These are phyloP conservation scores for Mesorhabditis spiculigera DNA, from an alignment of 2,888 invertebrate genomes.

Conservation along the genomic window DNA sequence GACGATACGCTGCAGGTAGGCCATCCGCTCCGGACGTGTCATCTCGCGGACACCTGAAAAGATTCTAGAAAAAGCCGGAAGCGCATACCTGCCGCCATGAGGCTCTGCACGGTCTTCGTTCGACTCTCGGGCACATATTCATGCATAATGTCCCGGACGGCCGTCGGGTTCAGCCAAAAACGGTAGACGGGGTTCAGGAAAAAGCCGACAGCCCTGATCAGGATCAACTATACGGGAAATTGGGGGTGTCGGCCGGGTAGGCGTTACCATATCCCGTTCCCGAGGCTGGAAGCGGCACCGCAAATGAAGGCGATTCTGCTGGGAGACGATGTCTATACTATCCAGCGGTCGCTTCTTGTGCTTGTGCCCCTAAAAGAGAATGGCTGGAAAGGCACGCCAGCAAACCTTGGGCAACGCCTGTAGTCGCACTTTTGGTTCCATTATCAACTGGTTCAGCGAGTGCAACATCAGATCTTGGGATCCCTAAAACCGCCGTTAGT, in stretches of 20 bases:
- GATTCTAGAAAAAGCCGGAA: background rate
- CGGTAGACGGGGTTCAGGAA: constrained; percentile 55
- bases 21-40: constrained; percentile 37
- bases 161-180: constrained; percentile 55
- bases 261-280: constrained; percentile 44
- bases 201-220: constrained; percentile 54
- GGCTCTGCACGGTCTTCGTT: constrained; percentile 36
- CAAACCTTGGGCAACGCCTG: background rate
- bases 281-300: constrained; percentile 40
- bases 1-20: constrained; percentile 51
- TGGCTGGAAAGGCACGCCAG: background rate
- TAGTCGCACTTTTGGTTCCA: background rate
- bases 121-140: constrained; percentile 49
- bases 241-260: background rate
- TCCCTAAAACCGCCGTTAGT: background rate
- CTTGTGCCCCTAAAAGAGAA: background rate
- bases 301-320: constrained; percentile 32
- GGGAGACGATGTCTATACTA: constrained; percentile 38
- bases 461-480: background rate
- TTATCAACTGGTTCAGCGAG: background rate
- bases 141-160: constrained; percentile 55
- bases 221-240: constrained; percentile 32
- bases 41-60: constrained; percentile 47
- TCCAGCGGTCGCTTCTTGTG: constrained; percentile 39
- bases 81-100: constrained; percentile 47